Percentiles rank a stretch among this genome's conserved stretches.
phyloP scores from a whole-genome alignment of 2,888 invertebrate genomes.

The Leucophenga montana region DNA sequence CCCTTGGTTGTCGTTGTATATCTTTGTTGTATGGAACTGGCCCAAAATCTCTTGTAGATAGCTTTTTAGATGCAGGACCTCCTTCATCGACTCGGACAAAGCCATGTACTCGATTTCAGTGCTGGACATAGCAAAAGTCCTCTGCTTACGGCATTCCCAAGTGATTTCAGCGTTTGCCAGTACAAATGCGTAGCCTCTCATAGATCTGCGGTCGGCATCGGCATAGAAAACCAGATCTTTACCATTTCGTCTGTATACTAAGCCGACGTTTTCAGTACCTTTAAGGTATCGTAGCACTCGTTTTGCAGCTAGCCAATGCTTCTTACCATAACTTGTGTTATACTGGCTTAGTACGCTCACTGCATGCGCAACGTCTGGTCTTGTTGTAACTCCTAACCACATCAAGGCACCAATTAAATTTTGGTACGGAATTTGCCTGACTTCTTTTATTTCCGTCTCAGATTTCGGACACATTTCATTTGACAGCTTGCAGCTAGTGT shows the following conservation, averaged over 20 bases:
- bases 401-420: not conserved
- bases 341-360: constrained; percentile 38
- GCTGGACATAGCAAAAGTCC: no score
- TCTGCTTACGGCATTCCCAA: no score
- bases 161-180: no score
- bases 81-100: no score
- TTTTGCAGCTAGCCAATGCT: constrained; percentile 40
- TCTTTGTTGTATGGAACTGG: no score
- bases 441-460: not conserved
- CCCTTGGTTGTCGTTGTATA: no score
- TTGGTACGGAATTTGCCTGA: not conserved
- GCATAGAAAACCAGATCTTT: not conserved
- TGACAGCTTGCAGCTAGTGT: not conserved
- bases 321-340: constrained; percentile 33
- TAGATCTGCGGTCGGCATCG: no score
- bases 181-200: no score
- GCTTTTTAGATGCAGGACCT: no score
- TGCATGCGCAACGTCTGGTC: constrained; percentile 42
- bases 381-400: not conserved
- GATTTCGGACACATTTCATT: not conserved
- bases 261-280: constrained; percentile 33
- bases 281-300: constrained; percentile 41
- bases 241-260: constrained; percentile 21
- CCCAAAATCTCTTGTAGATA: no score
- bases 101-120: no score